Percentiles rank a stretch among this genome's conserved stretches.
Conservation (phyloP, 2,888 invertebrate species). For the Calliscelio sp. region DNA sequence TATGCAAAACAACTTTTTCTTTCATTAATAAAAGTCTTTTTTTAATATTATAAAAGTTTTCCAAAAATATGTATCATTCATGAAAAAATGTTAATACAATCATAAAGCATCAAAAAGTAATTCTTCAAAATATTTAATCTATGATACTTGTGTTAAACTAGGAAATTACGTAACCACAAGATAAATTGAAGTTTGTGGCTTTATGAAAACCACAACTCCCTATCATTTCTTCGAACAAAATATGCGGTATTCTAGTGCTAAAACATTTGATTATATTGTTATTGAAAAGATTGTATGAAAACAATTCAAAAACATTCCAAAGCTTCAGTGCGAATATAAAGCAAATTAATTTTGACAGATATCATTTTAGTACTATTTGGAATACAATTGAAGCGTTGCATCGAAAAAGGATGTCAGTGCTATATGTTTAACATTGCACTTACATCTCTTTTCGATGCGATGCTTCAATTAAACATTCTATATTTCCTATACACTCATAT, state of each 20-base stretch:
- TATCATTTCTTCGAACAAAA: conserved; percentile 58
- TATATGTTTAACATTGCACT: too few relatives aligned
- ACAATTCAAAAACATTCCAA: neutral
- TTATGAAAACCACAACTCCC: conserved; percentile 52
- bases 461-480: too few relatives aligned
- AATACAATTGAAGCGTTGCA: too few relatives aligned
- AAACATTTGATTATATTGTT: conserved; percentile 39
- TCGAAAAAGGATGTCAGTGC: too few relatives aligned
- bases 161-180: conserved; percentile 65
- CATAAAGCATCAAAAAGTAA: conserved; percentile 4
- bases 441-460: too few relatives aligned
- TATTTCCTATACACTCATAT: too few relatives aligned
- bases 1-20: too few relatives aligned
- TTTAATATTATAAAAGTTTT: too few relatives aligned
- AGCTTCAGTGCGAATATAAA: neutral
- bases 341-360: neutral
- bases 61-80: neutral
- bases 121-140: conserved; percentile 47
- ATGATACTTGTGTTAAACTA: conserved; percentile 37
- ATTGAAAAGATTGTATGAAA: neutral
- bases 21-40: too few relatives aligned
- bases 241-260: conserved; percentile 38
- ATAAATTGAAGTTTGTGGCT: conserved; percentile 64
- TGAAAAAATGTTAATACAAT: neutral
- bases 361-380: too few relatives aligned